Base-by-base conservation (phyloP, 2,797 vertebrate species). In the Gallinago stenura region DNA sequence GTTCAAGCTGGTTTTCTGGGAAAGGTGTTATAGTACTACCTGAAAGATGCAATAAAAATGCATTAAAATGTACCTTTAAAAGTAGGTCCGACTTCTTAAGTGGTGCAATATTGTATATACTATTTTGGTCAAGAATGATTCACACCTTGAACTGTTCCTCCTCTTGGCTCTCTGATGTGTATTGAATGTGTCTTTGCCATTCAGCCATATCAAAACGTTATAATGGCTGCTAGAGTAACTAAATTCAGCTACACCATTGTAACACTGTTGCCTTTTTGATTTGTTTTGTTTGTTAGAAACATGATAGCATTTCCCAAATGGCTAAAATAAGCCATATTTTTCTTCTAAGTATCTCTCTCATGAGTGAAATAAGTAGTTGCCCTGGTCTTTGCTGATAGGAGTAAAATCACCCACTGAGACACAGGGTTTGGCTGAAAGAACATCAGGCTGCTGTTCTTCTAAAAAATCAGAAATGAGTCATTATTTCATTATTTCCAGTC, bases 401-500 rank as follows among this genome's bases (percentile, higher is more conserved):
- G 53, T 83, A 82, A 87, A 94, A 54, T 68, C 60, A 61, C 41
- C n/a, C n/a, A 7, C 10, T 0, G 9, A 62, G 35, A 77, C 2
- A 7, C 5, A 54, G 37, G 68, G 18, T 41, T 88, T 45, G 85
- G 35, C 72, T 83, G 82, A 91, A 88, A 83, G 62, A 89, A 15
- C 83, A 75, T 50, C 57, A 66, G 26, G 46, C 58, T 72, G 53
- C 53, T 93, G 41, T 46, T 87, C 45, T 89, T 89, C 64, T 56
- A 33, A 96, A 97, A 97, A 91, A 93, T 13, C 91, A 96, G 33
- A 86, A 88, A 89, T 95, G 84, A 97, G 94, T 97, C 90, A 96
- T 79, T 82, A 43, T 62, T 91, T 95, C 70, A 45, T 72, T 83
- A 82, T 92, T 95, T 87, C 39, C 71, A 45, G 10, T 35, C 12